Base-by-base conservation (phyloP, 1,140 invertebrate species). In the Aplysia californica region DNA sequence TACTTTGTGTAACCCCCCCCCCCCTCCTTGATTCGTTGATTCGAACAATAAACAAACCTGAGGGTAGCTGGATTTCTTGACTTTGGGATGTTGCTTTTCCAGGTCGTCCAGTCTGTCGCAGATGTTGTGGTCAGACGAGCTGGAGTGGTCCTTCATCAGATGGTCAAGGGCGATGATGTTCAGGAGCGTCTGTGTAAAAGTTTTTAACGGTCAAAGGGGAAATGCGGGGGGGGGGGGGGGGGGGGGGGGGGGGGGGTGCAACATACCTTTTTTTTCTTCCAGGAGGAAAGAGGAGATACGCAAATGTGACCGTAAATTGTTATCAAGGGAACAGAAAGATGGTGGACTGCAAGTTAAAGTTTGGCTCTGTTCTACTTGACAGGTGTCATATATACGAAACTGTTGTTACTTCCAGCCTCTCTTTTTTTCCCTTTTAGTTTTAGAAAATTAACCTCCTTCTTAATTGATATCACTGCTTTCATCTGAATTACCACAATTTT, bases 281-380 rank as follows among this genome's bases (percentile, higher is more conserved):
- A 80, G 26, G 73, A 68, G 29, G 76, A 68, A 59, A 72, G 76
- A 10, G 71, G 64, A 61, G 64, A 50, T 0, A 6, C 65, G 21
- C 77, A 66, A 3, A 58, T 56, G 41, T 77, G 67, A 6, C 80
- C 80, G 18, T 59, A 77, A 36, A 83, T 72, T 10, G 78, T 44
- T 0, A 75, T 67, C 75, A 72, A 81, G 26, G 76, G 73, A 21
- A 58, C 18, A 75, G 78, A 3, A 83, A 67, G 1, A 83, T 59
- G 20, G 76, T 77, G 39, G 67, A 29, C 50, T 79, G 70, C 26
- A 76, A 50, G 29, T 83, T 74, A 55, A 77, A 80, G 18, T 80
- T 80, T 0, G 78, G 78, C 3, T 79, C 35, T 0, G 78, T 72
- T 18, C 82, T 80, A 39, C 76, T 72, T 38, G n/a, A n/a, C n/a